phyloP scores from a whole-genome alignment of 2,888 invertebrate species.

The Zele albiditarsus region DNA sequence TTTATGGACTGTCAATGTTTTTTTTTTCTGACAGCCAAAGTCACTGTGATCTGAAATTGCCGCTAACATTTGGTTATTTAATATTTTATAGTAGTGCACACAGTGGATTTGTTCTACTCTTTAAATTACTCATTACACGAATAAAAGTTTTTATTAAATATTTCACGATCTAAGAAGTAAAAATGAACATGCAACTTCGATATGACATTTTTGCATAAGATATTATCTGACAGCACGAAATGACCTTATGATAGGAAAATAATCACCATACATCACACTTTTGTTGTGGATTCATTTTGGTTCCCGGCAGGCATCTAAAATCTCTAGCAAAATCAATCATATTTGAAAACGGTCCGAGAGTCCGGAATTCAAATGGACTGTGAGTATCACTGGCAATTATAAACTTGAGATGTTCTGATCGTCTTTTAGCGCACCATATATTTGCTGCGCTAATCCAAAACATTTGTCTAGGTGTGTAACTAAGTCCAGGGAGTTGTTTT shows the following conservation, averaged over 20 bases:
- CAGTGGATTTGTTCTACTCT: too few species aligned
- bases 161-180: not conserved
- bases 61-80: too few species aligned
- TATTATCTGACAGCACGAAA: too few species aligned
- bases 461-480: slow-evolving; percentile 81
- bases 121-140: too few species aligned
- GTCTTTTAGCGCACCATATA: slow-evolving; percentile 78
- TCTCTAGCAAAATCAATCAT: slow-evolving; percentile 77
- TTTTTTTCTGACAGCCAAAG: too few species aligned
- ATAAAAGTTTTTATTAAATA: too few species aligned
- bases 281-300: slow-evolving; percentile 78
- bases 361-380: slow-evolving; percentile 80
- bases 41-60: too few species aligned
- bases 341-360: slow-evolving; percentile 79
- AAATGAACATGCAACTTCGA: too few species aligned
- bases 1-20: too few species aligned
- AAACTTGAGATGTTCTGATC: slow-evolving; percentile 80
- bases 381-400: slow-evolving; percentile 87
- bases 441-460: slow-evolving; percentile 68
- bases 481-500: slow-evolving; percentile 81
- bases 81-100: too few species aligned
- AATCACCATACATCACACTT: slow-evolving; percentile 79
- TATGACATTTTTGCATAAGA: too few species aligned
- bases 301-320: slow-evolving; percentile 77
- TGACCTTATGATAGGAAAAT: not conserved